A percentile compares a stretch with the other conserved stretches of the same genome.
Evolutionary conservation across 2,113 vertebrate species (phyloP).

Genomic region (Xenopus tropicalis): DNA sequence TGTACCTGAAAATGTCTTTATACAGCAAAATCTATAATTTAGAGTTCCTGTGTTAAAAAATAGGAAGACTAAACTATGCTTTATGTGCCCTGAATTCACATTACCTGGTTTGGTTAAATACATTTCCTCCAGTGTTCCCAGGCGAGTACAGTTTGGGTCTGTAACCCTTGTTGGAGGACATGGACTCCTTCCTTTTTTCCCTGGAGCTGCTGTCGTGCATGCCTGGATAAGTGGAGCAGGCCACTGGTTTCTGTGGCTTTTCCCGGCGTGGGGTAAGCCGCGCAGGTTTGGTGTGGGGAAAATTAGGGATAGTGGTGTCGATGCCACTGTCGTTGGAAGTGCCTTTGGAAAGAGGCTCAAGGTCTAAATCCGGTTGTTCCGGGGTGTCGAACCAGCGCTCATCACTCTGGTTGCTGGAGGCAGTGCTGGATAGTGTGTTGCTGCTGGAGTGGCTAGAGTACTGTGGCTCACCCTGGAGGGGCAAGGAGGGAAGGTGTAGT

Average conservation of each 20-base stretch:
- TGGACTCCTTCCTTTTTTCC: constrained; percentile 69
- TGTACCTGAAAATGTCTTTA: too few species aligned
- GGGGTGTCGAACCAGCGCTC: constrained; percentile 83
- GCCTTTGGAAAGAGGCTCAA: constrained; percentile 73
- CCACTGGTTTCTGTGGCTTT: constrained; percentile 64
- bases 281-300: constrained; percentile 52
- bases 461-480: constrained; percentile 73
- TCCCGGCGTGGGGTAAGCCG: constrained; percentile 40
- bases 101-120: constrained; percentile 55
- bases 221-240: constrained; percentile 57
- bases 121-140: constrained; percentile 52
- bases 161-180: constrained; percentile 71
- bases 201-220: constrained; percentile 58
- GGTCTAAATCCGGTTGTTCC: constrained; percentile 67
- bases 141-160: constrained; percentile 72
- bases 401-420: constrained; percentile 88
- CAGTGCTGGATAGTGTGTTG: constrained; percentile 87
- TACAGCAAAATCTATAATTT: too few species aligned
- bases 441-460: constrained; percentile 94
- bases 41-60: too few species aligned
- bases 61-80: too few species aligned
- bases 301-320: constrained; percentile 69
- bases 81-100: not conserved
- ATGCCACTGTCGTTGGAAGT: constrained; percentile 88
- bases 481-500: not conserved